Base-by-base conservation (phyloP, 1,140 invertebrate genomes). In the Diachasmimorpha longicaudata region DNA sequence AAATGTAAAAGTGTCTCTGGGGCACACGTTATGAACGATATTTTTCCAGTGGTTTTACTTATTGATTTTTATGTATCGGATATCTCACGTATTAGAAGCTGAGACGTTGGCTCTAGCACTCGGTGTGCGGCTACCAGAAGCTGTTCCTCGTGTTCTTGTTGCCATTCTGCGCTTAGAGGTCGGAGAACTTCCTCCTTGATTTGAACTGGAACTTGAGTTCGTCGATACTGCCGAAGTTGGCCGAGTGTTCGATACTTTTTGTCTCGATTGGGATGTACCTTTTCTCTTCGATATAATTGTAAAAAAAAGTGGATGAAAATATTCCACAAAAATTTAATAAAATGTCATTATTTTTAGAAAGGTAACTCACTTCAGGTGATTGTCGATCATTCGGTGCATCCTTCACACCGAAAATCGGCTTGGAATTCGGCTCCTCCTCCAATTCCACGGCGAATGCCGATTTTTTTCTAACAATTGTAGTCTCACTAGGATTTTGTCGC, bases 361-460 rank as follows among this genome's bases (percentile, higher is more conserved):
- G 72, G 74, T n/a, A 25, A 81, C 78, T 81, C 46, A 83, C 82
- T 13, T 83, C 79, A 52, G 21, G 66, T 14, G 67, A 78, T 55
- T 73, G 67, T 46, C 79, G 82, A 23, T 72, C 77, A 14, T 71
- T 11, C 9, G 77, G 36, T 14, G 79, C 44, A 13, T 80, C 82
- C 68, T 75, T 80, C 19, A 44, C 25, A 4, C 42, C 42, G 25
- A 74, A 67, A 9, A 44, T 52, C 13, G 48, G 6, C 31, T 80
- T 77, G 55, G 75, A 68, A 75, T 81, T 10, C 16, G 48, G 14
- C 6, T 52, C 48, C 13, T 9, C 80, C 31, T 82, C 77, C 25
- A 79, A 75, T 39, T 83, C 82, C 66, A 79, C 69, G n/a, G 77
- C 70, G 37, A 83, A 81, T 44, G 75, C 78, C 16, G 83, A 79